A percentile compares a stretch with the other conserved stretches of the same genome.
Evolutionary conservation across 2,797 vertebrate species (phyloP).

Genomic region (Alectoris magna): DNA sequence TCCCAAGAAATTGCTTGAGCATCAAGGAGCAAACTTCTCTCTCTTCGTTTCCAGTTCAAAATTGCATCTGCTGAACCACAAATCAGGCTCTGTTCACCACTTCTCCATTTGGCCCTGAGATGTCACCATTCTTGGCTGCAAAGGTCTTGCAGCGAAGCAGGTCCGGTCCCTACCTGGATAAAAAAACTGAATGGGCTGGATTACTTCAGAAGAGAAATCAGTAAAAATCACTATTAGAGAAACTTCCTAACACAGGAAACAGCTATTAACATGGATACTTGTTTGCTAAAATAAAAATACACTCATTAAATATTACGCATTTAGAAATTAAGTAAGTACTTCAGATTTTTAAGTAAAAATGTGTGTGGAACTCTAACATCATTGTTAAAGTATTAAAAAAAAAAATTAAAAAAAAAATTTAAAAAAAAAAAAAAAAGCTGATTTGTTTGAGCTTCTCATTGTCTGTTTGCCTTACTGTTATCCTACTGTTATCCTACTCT

Average conservation of each 20-base stretch:
- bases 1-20: not conserved
- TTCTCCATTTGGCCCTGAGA: not conserved
- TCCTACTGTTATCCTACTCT: not conserved
- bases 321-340: not conserved
- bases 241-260: not conserved
- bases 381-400: not conserved
- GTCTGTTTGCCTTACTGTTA: not conserved
- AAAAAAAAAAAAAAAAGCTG: not conserved
- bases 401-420: not conserved
- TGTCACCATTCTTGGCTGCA: not conserved
- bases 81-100: not conserved
- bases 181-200: not conserved
- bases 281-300: not conserved
- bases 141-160: not conserved
- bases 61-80: not conserved
- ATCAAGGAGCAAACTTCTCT: not conserved
- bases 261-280: not conserved
- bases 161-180: not conserved
- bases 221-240: not conserved
- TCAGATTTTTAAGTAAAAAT: not conserved
- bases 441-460: conserved; percentile 1
- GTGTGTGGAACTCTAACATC: not conserved
- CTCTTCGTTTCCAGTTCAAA: not conserved
- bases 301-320: not conserved
- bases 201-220: not conserved